phyloP scores from a whole-genome alignment of 2,888 invertebrate genomes.

The Phalera bucephala region DNA sequence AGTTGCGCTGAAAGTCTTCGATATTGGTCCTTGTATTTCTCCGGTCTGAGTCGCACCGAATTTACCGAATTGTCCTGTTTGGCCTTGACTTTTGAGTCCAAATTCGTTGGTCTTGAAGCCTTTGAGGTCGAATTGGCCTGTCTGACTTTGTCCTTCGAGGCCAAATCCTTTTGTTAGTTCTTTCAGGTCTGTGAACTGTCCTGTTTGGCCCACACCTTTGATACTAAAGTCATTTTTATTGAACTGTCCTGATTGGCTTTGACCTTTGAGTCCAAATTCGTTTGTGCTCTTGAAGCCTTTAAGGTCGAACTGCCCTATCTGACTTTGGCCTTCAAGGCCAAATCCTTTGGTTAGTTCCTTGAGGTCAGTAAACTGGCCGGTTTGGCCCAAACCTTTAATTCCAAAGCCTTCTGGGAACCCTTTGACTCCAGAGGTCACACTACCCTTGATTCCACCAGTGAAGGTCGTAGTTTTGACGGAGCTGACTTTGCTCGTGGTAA shows the following conservation, averaged over 20 bases:
- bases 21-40: constrained; percentile 55
- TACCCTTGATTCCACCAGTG: constrained; percentile 32
- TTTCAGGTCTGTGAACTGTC: neutral
- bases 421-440: constrained; percentile 13
- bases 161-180: constrained; percentile 2
- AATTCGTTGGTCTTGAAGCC: constrained; percentile 9
- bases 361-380: no score
- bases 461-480: constrained; percentile 33
- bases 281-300: no score
- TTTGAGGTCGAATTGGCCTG: neutral
- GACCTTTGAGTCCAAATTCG: constrained; percentile 10
- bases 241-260: neutral
- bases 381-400: no score
- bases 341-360: constrained; percentile 13
- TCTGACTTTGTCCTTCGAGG: constrained; percentile 3
- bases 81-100: constrained; percentile 8
- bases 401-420: no score
- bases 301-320: neutral
- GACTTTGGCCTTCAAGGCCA: constrained; percentile 1
- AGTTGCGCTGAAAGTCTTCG: constrained; percentile 60
- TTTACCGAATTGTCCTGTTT: constrained; percentile 33
- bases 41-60: constrained; percentile 24
- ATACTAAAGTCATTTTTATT: neutral
- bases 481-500: constrained; percentile 42
- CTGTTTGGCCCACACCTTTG: neutral